Evolutionary conservation across 2,113 vertebrate species (phyloP).

Genomic region (Anthoscopus minutus): DNA sequence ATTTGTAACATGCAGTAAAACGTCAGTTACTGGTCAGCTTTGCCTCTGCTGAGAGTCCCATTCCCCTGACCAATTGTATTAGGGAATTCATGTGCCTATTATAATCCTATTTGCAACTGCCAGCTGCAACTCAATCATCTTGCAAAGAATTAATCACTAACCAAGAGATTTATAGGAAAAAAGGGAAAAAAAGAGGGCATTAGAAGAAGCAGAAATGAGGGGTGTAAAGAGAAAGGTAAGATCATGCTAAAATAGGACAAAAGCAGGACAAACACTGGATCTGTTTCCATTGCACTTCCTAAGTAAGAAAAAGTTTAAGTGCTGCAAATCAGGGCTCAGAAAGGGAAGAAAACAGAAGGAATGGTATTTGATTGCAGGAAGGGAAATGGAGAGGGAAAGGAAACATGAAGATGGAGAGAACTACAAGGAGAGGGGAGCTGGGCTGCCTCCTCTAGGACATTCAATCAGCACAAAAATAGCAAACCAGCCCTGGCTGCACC

Average conservation of each 20-base stretch:
- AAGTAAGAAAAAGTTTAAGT: not conserved
- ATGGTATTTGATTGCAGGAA: not conserved
- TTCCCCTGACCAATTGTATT: not conserved
- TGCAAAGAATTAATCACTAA: not conserved
- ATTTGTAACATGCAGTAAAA: not conserved
- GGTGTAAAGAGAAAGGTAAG: not conserved
- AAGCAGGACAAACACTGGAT: not conserved
- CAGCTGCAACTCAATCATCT: not conserved
- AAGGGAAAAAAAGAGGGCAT: not conserved
- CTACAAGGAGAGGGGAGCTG: not conserved
- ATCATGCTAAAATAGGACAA: not conserved
- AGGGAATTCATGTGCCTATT: not conserved
- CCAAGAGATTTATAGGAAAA: not conserved
- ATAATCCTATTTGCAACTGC: not conserved
- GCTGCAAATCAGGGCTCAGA: not conserved
- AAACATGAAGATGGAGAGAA: not conserved
- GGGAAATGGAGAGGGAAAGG: not conserved
- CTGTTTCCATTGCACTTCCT: not conserved
- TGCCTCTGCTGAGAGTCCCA: not conserved
- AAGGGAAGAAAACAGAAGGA: not conserved
- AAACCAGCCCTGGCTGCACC: not conserved
- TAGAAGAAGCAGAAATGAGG: not conserved
- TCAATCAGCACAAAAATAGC: conserved; percentile 11
- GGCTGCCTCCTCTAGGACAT: not conserved
- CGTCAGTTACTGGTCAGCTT: not conserved